phyloP scores from a whole-genome alignment of 2,113 vertebrate species.

The Hippocampus barbouri region DNA sequence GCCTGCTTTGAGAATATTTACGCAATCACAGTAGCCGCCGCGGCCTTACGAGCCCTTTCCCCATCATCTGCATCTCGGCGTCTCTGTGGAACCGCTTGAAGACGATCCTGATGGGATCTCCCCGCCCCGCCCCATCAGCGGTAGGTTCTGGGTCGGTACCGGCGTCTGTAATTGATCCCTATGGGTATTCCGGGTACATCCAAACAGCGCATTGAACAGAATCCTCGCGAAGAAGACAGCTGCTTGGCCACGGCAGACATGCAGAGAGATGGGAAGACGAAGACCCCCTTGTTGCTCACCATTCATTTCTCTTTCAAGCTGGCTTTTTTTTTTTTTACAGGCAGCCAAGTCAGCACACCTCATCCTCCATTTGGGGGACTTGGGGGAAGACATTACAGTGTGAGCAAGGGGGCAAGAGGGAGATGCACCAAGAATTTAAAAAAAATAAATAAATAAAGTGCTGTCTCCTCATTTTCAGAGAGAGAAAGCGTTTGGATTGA shows the following conservation, averaged over 20 bases:
- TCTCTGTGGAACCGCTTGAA: slow-evolving; percentile 35
- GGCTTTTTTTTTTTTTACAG: slow-evolving; percentile 14
- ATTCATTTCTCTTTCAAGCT: slow-evolving; percentile 51
- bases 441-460: neutral
- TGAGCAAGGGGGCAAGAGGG: slow-evolving; percentile 9
- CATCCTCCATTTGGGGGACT: slow-evolving; percentile 35
- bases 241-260: slow-evolving; percentile 57
- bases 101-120: slow-evolving; percentile 38
- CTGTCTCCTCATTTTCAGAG: slow-evolving; percentile 10
- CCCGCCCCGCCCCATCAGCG: neutral
- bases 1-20: slow-evolving; percentile 12
- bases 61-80: slow-evolving; percentile 9
- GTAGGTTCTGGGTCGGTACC: slow-evolving; percentile 53
- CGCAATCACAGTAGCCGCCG: slow-evolving; percentile 5
- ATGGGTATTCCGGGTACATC: slow-evolving; percentile 62
- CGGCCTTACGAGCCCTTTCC: neutral
- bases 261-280: slow-evolving; percentile 27
- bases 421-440: neutral
- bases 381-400: slow-evolving; percentile 14
- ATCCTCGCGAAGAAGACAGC: slow-evolving; percentile 63
- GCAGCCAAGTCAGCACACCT: slow-evolving; percentile 62
- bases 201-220: slow-evolving; percentile 59
- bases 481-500: slow-evolving; percentile 9
- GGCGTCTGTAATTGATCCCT: slow-evolving; percentile 74
- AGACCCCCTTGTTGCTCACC: slow-evolving; percentile 49